These are phyloP conservation scores for Harpagus bidentatus DNA, from an alignment of 2,113 vertebrate genomes.

Conservation along the genomic window DNA sequence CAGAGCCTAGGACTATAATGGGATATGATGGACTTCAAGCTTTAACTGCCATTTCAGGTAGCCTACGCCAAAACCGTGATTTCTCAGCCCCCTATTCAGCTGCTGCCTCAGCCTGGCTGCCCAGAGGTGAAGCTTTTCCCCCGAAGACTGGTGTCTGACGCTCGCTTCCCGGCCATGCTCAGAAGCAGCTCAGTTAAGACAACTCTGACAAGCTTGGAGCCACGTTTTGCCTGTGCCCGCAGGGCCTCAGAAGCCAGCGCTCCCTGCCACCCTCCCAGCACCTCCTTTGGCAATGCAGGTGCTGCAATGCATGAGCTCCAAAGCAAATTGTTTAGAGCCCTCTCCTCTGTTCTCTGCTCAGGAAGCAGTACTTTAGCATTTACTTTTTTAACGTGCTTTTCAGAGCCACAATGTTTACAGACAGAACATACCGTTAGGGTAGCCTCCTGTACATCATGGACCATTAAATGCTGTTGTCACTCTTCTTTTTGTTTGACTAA, in stretches of 20 bases:
- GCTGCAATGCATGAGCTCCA: neutral
- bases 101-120: neutral
- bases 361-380: neutral
- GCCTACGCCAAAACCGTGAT: neutral
- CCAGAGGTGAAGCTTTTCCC: neutral
- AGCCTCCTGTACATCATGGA: neutral
- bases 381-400: neutral
- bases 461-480: neutral
- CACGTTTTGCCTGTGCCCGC: neutral
- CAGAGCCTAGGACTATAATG: neutral
- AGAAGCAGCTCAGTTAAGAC: neutral
- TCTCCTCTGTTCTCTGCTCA: neutral
- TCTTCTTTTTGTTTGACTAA: neutral
- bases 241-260: neutral
- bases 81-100: neutral
- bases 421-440: neutral
- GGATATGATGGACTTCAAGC: neutral
- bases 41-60: neutral
- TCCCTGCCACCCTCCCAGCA: neutral
- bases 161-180: rapidly evolving
- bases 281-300: neutral
- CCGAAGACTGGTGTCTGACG: neutral
- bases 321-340: neutral
- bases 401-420: neutral
- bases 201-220: neutral